phyloP scores from a whole-genome alignment of 2,797 vertebrate species.

The Galaxias olidus region DNA sequence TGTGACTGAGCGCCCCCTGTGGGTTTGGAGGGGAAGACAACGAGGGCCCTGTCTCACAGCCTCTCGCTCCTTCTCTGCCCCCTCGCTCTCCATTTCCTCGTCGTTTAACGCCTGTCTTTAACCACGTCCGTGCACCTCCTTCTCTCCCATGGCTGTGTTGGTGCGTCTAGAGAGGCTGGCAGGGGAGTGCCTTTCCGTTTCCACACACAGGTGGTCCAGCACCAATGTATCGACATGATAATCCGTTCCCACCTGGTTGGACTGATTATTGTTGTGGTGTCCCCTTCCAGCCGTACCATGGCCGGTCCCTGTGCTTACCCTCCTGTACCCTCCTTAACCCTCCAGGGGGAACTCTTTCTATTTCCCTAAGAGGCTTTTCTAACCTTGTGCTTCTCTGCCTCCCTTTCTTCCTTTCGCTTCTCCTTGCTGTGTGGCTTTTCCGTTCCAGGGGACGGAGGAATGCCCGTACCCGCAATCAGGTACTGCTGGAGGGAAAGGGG shows the following conservation, averaged over 20 bases:
- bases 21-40: conserved; percentile 75
- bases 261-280: conserved; percentile 40
- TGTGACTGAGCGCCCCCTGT: conserved; percentile 68
- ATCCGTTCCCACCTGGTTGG: no score
- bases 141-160: conserved; percentile 33
- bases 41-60: conserved; percentile 56
- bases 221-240: no score
- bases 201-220: conserved; percentile 18
- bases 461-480: conserved; percentile 97
- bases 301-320: conserved; percentile 41
- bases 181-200: conserved; percentile 42
- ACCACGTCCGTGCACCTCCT: conserved; percentile 52
- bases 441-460: conserved; percentile 99
- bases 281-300: conserved; percentile 45
- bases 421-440: conserved; percentile 86
- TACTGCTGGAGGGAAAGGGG: conserved; percentile 71
- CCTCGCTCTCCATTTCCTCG: conserved; percentile 54
- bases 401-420: conserved; percentile 76
- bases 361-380: conserved; percentile 69
- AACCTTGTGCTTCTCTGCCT: conserved; percentile 83
- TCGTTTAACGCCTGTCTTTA: conserved; percentile 58
- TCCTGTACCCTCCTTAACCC: conserved; percentile 26
- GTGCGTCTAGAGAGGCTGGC: conserved; percentile 34
- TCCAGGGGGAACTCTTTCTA: conserved; percentile 31
- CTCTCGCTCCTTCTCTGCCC: conserved; percentile 53